Conservation (phyloP, 2,113 vertebrate genomes). For the Platycercus adscitus region DNA sequence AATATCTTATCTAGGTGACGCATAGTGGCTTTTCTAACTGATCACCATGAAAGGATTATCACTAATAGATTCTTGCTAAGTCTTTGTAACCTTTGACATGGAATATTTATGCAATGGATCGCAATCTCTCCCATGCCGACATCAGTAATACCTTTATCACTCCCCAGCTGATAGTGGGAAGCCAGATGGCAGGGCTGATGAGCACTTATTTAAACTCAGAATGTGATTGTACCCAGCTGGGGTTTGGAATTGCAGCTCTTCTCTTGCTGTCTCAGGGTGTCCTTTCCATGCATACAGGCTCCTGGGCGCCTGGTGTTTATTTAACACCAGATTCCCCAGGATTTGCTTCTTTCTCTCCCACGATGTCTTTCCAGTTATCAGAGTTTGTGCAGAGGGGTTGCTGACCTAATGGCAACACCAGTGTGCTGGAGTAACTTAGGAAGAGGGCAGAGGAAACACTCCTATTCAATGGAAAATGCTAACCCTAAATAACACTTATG, state of each 20-base stretch:
- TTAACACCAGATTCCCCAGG: neutral
- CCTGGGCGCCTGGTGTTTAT: neutral
- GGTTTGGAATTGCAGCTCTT: neutral
- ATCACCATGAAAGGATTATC: neutral
- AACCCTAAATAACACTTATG: neutral
- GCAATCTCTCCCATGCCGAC: neutral
- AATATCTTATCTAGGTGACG: fast-evolving
- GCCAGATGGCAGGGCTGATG: neutral
- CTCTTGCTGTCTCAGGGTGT: neutral
- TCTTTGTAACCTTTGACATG: neutral
- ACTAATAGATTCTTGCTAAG: neutral
- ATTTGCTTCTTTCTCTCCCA: neutral
- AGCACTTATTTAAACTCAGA: neutral
- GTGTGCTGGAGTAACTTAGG: neutral
- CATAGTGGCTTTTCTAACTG: neutral
- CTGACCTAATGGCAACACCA: neutral
- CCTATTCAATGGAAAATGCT: neutral
- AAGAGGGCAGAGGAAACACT: neutral
- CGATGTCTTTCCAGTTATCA: neutral
- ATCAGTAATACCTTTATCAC: neutral
- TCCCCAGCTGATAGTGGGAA: neutral
- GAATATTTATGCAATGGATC: neutral
- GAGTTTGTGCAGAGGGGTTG: neutral
- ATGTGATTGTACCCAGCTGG: neutral
- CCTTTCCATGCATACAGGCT: neutral